phyloP scores from a whole-genome alignment of 1,140 invertebrate species.

The Brachionus rotundiformis region DNA sequence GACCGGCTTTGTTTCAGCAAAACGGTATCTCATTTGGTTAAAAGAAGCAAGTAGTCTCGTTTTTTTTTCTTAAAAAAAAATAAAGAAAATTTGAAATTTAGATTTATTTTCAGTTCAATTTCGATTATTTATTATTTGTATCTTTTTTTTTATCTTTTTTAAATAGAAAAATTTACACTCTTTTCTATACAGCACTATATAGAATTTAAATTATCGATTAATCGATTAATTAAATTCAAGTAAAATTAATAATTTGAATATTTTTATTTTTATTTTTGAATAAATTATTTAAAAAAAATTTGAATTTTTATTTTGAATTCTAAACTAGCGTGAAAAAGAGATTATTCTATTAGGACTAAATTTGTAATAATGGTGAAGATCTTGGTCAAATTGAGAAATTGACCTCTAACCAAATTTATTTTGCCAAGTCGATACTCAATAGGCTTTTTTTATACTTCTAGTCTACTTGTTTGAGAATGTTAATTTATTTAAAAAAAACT shows the following conservation, averaged over 20 bases:
- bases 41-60: not conserved
- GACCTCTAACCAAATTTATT: too few relatives aligned
- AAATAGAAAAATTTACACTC: slow-evolving; percentile 6
- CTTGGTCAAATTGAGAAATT: too few relatives aligned
- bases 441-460: too few relatives aligned
- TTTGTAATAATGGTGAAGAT: not conserved
- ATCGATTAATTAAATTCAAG: slow-evolving; percentile 36
- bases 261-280: not conserved
- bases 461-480: too few relatives aligned
- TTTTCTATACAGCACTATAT: not conserved
- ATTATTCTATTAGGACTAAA: too few relatives aligned
- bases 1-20: slow-evolving; percentile 21
- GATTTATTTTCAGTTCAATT: not conserved
- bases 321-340: too few relatives aligned
- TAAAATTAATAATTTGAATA: not conserved
- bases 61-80: not conserved
- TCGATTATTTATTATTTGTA: slow-evolving; percentile 34
- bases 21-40: not conserved
- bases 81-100: not conserved
- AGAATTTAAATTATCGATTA: slow-evolving; percentile 27
- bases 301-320: not conserved
- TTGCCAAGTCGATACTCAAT: too few relatives aligned
- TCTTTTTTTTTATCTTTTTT: not conserved
- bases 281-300: slow-evolving; percentile 18
- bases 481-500: too few relatives aligned